Evolutionary conservation across 2,113 vertebrate genomes (phyloP), one percentile per base, ranked within the genome.

Genomic region (Tachycineta bicolor): DNA sequence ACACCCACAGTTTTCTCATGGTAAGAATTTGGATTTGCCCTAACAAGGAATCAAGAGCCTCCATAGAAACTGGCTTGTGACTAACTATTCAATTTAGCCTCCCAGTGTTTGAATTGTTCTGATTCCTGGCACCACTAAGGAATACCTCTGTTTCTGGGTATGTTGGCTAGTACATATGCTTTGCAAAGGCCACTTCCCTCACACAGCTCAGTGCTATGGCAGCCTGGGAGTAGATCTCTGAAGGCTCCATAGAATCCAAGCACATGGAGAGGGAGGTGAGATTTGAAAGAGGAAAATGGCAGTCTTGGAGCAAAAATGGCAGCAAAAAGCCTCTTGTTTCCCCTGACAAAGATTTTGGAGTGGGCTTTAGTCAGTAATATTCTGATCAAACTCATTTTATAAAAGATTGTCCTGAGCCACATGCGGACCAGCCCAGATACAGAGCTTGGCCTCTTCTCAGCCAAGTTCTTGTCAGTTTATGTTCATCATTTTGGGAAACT

Each of bases 1-100:
- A 79, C 78, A 88, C 62, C 62, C 75, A 88, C 53, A 53, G 31
- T 82, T 96, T 93, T 93, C 82, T 90, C 85, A 79, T 87, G 29
- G 60, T 67, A 56, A 59, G 39, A 59, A 62, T 91, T 78, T 91
- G 65, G 52, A 82, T 63, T 84, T 11, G 18, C 28, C 84, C 65
- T 94, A 84, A 62, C 43, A 67, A 50, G 52, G 56, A 82, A 79
- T 67, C 25, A 33, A 50, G 71, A 82, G 29, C 56, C 63, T 71
- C n/a, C 81, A 53, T 8, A 87, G 84, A 73, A 93, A 43, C 52
- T 67, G 64, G 22, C 41, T 70, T 88, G 65, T 82, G 70, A 79
- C 43, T 49, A 52, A n/a, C 1, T 60, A 6, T 41, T 88, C 14
- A n/a, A 67, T 84, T 81, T 62, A 77, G 46, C 31, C 43, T 84